Conservation (phyloP, 2,113 vertebrate genomes). For the Carassius auratus region DNA sequence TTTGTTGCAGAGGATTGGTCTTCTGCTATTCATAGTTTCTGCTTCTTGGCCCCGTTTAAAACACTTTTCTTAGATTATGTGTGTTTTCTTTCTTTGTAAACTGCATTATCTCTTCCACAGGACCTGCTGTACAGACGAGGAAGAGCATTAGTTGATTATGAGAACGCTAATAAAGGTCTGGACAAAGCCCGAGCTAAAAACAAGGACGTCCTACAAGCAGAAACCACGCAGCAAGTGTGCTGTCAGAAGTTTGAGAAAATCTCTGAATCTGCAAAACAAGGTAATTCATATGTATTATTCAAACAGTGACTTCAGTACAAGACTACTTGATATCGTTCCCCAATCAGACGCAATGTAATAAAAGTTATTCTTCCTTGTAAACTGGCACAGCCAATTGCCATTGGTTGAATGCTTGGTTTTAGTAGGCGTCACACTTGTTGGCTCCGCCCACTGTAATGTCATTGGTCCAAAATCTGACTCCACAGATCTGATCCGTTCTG, state of each 20-base stretch:
- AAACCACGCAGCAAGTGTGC: slow-evolving; percentile 94
- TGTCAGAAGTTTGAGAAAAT: slow-evolving; percentile 99
- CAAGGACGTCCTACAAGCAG: slow-evolving; percentile 94
- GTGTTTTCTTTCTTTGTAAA: not conserved
- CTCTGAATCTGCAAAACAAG: slow-evolving; percentile 98
- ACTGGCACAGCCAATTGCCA: not conserved
- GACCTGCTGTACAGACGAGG: slow-evolving; percentile 96
- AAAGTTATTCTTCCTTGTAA: not conserved
- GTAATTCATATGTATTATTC: slow-evolving; percentile 67
- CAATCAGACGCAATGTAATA: not conserved
- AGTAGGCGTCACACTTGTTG: not conserved
- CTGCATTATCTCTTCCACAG: slow-evolving; percentile 66
- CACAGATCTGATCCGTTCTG: not conserved
- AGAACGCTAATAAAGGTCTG: slow-evolving; percentile 97
- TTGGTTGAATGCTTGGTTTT: not conserved
- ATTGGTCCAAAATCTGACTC: not conserved
- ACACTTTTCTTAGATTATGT: slow-evolving; percentile 7
- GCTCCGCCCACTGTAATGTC: not conserved
- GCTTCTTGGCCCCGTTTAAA: not conserved
- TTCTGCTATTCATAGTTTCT: not conserved
- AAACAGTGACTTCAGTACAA: not conserved
- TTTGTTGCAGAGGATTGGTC: not conserved
- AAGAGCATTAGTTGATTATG: slow-evolving; percentile 95
- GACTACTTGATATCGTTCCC: not conserved
- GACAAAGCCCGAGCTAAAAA: slow-evolving; percentile 98